Conservation (phyloP, 2,113 vertebrate species). For the Petromus typicus region DNA sequence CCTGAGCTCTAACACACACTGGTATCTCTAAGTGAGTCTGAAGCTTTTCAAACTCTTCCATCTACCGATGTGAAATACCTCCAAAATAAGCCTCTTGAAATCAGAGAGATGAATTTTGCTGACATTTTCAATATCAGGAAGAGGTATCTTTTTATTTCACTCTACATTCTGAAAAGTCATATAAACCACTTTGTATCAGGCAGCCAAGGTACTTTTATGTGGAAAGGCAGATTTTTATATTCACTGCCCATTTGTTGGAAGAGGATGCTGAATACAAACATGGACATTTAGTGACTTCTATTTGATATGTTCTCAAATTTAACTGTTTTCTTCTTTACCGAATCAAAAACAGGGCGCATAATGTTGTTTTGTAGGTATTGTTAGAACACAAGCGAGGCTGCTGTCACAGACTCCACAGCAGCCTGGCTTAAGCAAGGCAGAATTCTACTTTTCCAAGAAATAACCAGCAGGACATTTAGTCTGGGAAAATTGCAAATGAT, state of each 20-base stretch:
- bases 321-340: constrained; percentile 9
- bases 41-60: not conserved
- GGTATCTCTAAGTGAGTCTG: not conserved
- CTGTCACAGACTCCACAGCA: not conserved
- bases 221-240: not conserved
- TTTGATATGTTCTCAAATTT: constrained; percentile 12
- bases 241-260: constrained; percentile 5
- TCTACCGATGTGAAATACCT: not conserved
- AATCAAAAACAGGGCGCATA: not conserved
- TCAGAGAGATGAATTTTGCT: constrained; percentile 16
- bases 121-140: constrained; percentile 28
- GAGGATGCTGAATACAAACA: not conserved
- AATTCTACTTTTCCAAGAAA: not conserved
- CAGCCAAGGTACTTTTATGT: not conserved
- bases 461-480: not conserved
- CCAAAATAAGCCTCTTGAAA: not conserved
- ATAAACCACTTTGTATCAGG: not conserved
- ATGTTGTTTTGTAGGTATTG: not conserved
- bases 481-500: not conserved
- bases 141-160: not conserved
- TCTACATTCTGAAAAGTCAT: not conserved
- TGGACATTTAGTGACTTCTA: not conserved
- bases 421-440: not conserved
- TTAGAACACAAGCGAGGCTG: not conserved
- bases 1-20: not conserved